A percentile compares a stretch with the other conserved stretches of the same genome.
These are phyloP conservation scores for Gymnothorax reevesii DNA, from an alignment of 2,797 vertebrate genomes.

Conservation along the genomic window DNA sequence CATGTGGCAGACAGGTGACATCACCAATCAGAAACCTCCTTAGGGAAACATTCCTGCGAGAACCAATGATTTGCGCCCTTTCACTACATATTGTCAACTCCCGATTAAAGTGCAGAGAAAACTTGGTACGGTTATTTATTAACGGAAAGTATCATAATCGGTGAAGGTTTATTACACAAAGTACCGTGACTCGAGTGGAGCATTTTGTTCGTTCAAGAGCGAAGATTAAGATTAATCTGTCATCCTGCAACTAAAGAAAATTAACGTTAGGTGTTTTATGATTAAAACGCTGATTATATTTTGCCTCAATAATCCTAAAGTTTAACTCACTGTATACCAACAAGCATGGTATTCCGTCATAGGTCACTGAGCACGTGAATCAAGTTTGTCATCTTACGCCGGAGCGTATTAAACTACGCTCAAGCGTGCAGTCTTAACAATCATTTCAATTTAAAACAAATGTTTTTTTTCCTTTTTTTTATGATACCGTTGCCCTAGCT, in stretches of 20 bases:
- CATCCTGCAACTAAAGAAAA: neutral
- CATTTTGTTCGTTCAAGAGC: neutral
- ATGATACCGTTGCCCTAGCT: neutral
- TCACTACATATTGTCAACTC: neutral
- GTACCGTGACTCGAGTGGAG: neutral
- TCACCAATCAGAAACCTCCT: conserved; percentile 18
- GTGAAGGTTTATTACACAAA: neutral
- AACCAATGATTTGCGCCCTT: neutral
- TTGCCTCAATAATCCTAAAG: too few species aligned
- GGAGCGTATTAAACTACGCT: neutral
- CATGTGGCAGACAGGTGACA: conserved; percentile 19
- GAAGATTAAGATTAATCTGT: neutral
- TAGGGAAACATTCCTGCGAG: neutral
- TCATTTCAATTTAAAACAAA: neutral
- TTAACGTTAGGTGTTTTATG: too few species aligned
- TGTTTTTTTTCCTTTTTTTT: neutral
- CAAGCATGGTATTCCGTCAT: too few species aligned
- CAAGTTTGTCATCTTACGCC: too few species aligned
- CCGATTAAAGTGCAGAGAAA: neutral
- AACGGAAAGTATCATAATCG: neutral
- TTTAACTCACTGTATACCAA: too few species aligned
- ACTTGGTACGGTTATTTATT: neutral
- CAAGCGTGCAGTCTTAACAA: neutral
- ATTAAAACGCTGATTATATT: too few species aligned
- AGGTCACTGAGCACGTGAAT: too few species aligned